Conservation (phyloP, 2,797 vertebrate genomes). For the Rhinatrema bivittatum region DNA sequence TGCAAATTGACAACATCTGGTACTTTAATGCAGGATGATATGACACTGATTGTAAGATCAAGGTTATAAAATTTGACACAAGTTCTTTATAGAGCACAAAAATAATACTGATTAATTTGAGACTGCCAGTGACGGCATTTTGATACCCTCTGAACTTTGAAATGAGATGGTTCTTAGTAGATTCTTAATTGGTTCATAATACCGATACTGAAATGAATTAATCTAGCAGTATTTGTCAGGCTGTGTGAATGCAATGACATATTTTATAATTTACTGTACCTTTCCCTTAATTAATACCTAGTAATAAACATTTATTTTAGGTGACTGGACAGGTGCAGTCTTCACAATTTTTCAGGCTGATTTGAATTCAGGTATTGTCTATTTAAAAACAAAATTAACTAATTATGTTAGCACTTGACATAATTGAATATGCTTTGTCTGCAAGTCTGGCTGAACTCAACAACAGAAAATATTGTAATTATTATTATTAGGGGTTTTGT, state of each 20-base stretch:
- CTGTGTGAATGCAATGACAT: neutral
- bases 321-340: neutral
- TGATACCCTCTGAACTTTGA: conserved; percentile 24
- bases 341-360: neutral
- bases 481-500: too few species aligned
- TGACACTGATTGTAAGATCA: conserved; percentile 19
- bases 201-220: conserved; percentile 9
- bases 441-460: too few species aligned
- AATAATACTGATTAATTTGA: conserved; percentile 19
- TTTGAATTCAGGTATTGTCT: conserved; percentile 6
- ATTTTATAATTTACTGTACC: neutral
- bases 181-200: conserved; percentile 4
- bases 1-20: conserved; percentile 19
- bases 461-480: too few species aligned
- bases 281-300: neutral
- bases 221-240: neutral
- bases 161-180: conserved; percentile 4
- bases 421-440: too few species aligned
- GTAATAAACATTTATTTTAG: neutral
- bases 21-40: conserved; percentile 15
- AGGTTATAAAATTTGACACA: conserved; percentile 24
- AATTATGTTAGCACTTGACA: conserved; percentile 4
- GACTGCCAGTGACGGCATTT: conserved; percentile 3
- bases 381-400: conserved; percentile 4
- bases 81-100: conserved; percentile 15